A percentile compares a stretch with the other conserved stretches of the same genome.
Evolutionary conservation across 2,888 invertebrate species (phyloP).

Genomic region (Tetanocera ferruginea): DNA sequence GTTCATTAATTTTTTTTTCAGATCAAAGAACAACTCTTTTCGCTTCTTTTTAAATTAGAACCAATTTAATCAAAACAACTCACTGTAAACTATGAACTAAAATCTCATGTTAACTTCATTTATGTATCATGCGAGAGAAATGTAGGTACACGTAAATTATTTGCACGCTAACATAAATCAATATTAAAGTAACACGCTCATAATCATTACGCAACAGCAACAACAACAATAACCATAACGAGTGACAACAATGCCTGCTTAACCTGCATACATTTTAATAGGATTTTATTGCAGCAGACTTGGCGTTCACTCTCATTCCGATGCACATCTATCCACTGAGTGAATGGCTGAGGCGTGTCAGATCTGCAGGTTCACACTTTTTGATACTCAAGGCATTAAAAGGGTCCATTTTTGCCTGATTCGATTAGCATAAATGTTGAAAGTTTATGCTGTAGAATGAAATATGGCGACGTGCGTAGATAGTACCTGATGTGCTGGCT

Average conservation of each 20-base stretch:
- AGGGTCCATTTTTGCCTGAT: slow-evolving; percentile 5
- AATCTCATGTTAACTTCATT: background rate
- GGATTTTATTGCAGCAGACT: background rate
- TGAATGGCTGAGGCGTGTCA: slow-evolving; percentile 2
- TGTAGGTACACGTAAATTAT: slow-evolving; percentile 1
- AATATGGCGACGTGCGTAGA: slow-evolving; percentile 23
- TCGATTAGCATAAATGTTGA: slow-evolving; percentile 30
- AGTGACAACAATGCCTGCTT: background rate
- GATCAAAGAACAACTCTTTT: too few relatives aligned
- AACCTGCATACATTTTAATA: slow-evolving; percentile 18
- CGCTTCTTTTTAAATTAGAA: too few relatives aligned
- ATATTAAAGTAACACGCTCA: background rate
- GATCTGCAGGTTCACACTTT: slow-evolving; percentile 22
- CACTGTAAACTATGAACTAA: background rate
- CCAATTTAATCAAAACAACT: too few relatives aligned
- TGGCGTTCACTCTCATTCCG: background rate
- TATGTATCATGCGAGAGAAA: slow-evolving; percentile 5
- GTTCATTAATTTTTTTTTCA: too few relatives aligned
- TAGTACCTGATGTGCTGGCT: background rate
- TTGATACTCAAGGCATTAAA: slow-evolving; percentile 17
- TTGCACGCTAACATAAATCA: background rate
- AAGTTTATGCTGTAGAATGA: background rate
- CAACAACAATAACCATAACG: background rate
- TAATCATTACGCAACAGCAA: background rate
- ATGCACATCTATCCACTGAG: background rate